A percentile compares a stretch with the other conserved stretches of the same genome.
These are phyloP conservation scores for Hoplostethus mediterraneus DNA, from an alignment of 2,797 vertebrate species.

Conservation along the genomic window DNA sequence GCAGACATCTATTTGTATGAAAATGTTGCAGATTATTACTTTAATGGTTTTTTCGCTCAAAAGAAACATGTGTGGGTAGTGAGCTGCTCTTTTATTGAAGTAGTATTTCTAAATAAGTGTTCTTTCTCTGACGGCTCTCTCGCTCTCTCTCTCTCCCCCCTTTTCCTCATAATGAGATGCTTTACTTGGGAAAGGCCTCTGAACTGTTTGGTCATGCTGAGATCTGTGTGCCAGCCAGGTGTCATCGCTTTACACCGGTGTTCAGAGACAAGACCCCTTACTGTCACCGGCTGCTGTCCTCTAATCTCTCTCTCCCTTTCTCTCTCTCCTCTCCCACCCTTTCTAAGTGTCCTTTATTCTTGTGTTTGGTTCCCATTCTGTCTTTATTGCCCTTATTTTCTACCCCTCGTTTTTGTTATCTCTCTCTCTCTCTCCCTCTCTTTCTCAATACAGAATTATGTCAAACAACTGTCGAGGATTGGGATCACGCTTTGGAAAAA, in stretches of 20 bases:
- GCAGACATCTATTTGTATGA: no score
- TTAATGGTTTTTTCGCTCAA: no score
- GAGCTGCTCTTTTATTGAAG: no score
- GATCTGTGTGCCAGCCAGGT: conserved; percentile 65
- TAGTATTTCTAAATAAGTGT: no score
- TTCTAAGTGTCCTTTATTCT: neutral
- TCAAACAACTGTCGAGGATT: conserved; percentile 16
- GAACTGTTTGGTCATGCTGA: conserved; percentile 56
- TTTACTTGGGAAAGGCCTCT: conserved; percentile 41
- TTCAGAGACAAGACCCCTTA: conserved; percentile 68
- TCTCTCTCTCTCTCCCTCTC: no score
- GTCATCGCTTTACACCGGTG: conserved; percentile 63
- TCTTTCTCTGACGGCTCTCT: no score
- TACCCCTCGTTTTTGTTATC: conserved; percentile 1
- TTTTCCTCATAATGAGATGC: conserved; percentile 32
- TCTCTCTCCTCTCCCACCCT: neutral
- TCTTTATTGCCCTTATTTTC: neutral
- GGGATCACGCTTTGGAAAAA: conserved; percentile 1
- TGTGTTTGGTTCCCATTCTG: conserved; percentile 11
- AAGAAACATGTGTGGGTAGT: no score
- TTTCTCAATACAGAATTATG: no score
- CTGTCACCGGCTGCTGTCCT: conserved; percentile 66
- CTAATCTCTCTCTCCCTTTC: conserved; percentile 21
- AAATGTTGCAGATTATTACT: no score
- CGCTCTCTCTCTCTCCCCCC: neutral